Base-by-base conservation (phyloP, 2,888 invertebrate species). In the Apotomis capreana region DNA sequence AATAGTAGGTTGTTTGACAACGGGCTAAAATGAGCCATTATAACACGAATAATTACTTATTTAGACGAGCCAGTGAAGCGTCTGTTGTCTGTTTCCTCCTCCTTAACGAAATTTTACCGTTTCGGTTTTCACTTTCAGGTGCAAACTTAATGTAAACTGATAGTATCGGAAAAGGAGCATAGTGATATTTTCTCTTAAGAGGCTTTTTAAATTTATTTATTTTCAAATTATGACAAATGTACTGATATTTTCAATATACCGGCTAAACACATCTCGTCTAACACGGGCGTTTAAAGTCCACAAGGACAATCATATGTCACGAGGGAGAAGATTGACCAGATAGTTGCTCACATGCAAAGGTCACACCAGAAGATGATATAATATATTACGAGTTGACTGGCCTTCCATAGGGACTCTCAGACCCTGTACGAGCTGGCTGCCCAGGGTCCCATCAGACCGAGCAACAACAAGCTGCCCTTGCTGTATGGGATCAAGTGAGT, bases 361-460 rank as follows among this genome's bases (percentile, higher is more conserved):
- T 95, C 96, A 5, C 97, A 98, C 88, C 98, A 98, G 85, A 95
- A 94, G 76, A 95, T 96, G 83, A 97, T 98, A 96, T 98, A 95
- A 26, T 26, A 26, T 26, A 26, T 26, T 26, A 26, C 86, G 95
- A 97, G 96, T 97, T 95, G 58, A 94, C 95, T 78, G 98, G 98
- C 40, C 95, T 99, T 26, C 0, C 96, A 97, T 84, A 94, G 97
- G 74, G 95, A 97, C 80, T 97, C 97, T 55, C 97, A 99, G 88
- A 95, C 96, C 58, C 98, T 98, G 10, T 99, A 97, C 87, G 97
- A 99, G 71, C 82, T 99, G 72, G 98, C 98, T 8, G 92, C 95
- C 0, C 92, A 96, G 85, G 99, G 99, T 0, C 94, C 96, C 0
- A 94, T 99, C 4, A 93, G 98, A 71, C 98, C 99, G 0, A 90